Percentiles rank a stretch among this genome's conserved stretches.
Evolutionary conservation across 1,140 invertebrate genomes (phyloP).

Genomic region (Hypothenemus hampei): DNA sequence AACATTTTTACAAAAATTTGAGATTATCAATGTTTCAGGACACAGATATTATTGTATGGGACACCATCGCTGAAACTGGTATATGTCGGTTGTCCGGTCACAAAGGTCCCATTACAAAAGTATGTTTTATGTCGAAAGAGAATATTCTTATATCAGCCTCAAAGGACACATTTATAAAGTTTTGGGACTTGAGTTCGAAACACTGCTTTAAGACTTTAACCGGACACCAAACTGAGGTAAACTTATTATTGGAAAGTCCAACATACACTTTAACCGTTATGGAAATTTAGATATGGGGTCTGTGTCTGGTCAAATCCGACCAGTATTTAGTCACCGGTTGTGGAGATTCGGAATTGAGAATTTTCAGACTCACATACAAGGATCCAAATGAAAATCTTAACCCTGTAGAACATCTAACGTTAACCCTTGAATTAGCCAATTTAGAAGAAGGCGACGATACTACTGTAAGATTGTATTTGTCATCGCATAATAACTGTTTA

Average conservation of each 20-base stretch:
- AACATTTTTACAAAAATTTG: background rate
- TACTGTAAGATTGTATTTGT: slow-evolving; percentile 42
- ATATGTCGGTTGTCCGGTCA: slow-evolving; percentile 87
- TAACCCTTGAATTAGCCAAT: slow-evolving; percentile 50
- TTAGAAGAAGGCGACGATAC: slow-evolving; percentile 55
- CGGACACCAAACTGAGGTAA: slow-evolving; percentile 70
- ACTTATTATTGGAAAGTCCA: background rate
- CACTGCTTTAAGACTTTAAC: slow-evolving; percentile 94
- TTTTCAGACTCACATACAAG: slow-evolving; percentile 67
- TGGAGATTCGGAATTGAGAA: slow-evolving; percentile 74
- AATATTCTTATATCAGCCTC: slow-evolving; percentile 84
- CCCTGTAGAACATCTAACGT: slow-evolving; percentile 49
- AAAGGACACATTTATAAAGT: slow-evolving; percentile 93
- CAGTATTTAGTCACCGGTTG: slow-evolving; percentile 81
- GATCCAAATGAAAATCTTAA: slow-evolving; percentile 49
- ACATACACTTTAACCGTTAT: background rate
- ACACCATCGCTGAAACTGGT: slow-evolving; percentile 86
- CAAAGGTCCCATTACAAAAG: slow-evolving; percentile 85
- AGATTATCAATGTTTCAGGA: slow-evolving; percentile 56
- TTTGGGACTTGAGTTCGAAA: slow-evolving; percentile 94
- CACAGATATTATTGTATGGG: slow-evolving; percentile 92
- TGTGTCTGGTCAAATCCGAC: slow-evolving; percentile 74
- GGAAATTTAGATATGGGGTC: slow-evolving; percentile 70
- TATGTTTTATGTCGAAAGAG: slow-evolving; percentile 70
- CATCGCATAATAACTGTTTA: background rate